Base-by-base conservation (phyloP, 2,888 invertebrate genomes). In the Tanypteryx hageni region DNA sequence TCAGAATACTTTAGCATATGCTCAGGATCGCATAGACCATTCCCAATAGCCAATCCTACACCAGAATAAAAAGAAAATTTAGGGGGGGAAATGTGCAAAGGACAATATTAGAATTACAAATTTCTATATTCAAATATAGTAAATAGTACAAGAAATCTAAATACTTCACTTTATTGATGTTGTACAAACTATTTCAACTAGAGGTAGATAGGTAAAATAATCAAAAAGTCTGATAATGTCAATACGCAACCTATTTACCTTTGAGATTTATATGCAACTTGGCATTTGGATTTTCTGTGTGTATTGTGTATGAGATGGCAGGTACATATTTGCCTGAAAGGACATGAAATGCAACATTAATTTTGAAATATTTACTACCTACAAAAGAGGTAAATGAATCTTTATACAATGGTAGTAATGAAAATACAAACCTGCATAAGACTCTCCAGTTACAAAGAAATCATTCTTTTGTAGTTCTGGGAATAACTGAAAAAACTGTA, bases 361-460 rank as follows among this genome's bases (percentile, higher is more conserved):
- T 44, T n/a, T 22, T 27, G 22, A 76, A 11, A 76, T 76, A 76
- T 27, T 27, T 10, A 13, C 22, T 16, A 76, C 22, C 27, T 18
- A 76, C 9, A 27, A 27, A 27, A 27, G 27, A 27, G 11, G 18
- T 22, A 4, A 27, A 76, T 76, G 27, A 22, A 68, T 64, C 16
- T 14, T n/a, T 0, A n/a, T 44, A 7, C 22, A 76, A 27, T 76
- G 22, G 3, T 9, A 27, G 22, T 56, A n/a, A 83, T 83, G 22
- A 44, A 61, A 31, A 64, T 96, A 96, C 94, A 96, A 96, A 92
- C 97, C 98, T 83, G 97, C 98, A 94, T 98, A 98, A 0, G 98
- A 98, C 95, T 99, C 99, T 0, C 99, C 99, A 0, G 98, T 97
- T 0, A 98, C 96, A 95, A 97, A 99, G 95, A 99, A 98, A 92